A percentile compares a stretch with the other conserved stretches of the same genome.
phyloP scores from a whole-genome alignment of 2,113 vertebrate species.

The Phaethon lepturus region DNA sequence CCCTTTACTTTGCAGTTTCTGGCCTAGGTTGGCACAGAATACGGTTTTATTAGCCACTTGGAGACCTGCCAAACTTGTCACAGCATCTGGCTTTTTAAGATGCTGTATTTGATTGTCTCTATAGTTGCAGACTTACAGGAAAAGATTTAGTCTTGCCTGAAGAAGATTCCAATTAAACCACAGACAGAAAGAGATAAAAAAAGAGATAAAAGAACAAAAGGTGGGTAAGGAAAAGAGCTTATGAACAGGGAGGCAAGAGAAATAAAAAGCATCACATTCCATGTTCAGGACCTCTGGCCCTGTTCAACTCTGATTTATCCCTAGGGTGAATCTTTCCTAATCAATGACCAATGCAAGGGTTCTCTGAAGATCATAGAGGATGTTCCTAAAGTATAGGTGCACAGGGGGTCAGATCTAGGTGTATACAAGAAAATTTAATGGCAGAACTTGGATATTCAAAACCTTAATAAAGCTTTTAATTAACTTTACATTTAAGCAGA shows the following conservation, averaged over 20 bases:
- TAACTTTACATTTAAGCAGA: neutral
- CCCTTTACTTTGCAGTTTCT: neutral
- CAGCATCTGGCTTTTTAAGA: neutral
- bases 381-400: neutral
- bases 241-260: neutral
- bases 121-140: neutral
- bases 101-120: neutral
- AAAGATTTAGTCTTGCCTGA: neutral
- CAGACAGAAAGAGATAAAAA: neutral
- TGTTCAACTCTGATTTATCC: neutral
- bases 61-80: neutral
- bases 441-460: neutral
- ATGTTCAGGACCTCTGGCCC: neutral
- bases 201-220: neutral
- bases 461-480: neutral
- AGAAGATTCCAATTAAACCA: conserved; percentile 11
- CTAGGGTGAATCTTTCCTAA: neutral
- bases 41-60: neutral
- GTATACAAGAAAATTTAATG: neutral
- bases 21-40: neutral
- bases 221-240: neutral
- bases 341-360: neutral
- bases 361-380: neutral
- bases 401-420: neutral
- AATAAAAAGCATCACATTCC: neutral